Conservation (phyloP, 2,888 invertebrate species). For the Troglohyphantes excavatus region DNA sequence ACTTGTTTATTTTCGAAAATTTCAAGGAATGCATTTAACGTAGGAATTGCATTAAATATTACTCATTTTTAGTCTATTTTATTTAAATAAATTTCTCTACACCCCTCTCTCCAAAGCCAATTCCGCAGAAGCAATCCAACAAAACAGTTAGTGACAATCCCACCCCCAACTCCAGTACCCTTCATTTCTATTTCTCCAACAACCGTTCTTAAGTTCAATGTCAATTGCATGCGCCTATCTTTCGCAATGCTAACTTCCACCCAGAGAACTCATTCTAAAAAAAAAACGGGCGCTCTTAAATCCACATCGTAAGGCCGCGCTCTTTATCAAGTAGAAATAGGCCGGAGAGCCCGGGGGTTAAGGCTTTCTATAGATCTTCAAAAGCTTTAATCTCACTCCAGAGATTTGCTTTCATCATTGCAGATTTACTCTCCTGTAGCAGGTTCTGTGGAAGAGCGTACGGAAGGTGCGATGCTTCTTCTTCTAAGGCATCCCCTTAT, state of each 20-base stretch:
- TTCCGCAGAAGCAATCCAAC: background rate
- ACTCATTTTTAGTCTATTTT: too few relatives aligned
- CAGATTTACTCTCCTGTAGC: conserved; percentile 72
- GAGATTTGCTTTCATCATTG: conserved; percentile 77
- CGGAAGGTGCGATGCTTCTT: conserved; percentile 57
- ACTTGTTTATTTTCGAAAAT: too few relatives aligned
- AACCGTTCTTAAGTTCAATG: conserved; percentile 57
- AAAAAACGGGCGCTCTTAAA: conserved; percentile 43
- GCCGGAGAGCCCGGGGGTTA: conserved; percentile 36
- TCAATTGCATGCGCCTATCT: conserved; percentile 59
- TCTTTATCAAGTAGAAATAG: conserved; percentile 70
- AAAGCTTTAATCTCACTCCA: conserved; percentile 77
- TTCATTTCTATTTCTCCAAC: background rate
- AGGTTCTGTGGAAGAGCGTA: conserved; percentile 33
- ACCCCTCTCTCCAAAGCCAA: background rate
- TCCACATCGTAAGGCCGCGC: conserved; percentile 61
- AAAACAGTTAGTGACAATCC: background rate
- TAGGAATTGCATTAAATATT: too few relatives aligned
- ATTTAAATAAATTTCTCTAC: too few relatives aligned
- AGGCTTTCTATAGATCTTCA: conserved; percentile 77
- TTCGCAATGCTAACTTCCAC: conserved; percentile 1
- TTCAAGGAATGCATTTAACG: too few relatives aligned
- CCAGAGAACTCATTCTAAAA: conserved; percentile 56
- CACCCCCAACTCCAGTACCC: background rate
- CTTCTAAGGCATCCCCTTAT: conserved; percentile 38